Evolutionary conservation across 2,797 vertebrate species (phyloP).

Genomic region (Podargus strigoides): DNA sequence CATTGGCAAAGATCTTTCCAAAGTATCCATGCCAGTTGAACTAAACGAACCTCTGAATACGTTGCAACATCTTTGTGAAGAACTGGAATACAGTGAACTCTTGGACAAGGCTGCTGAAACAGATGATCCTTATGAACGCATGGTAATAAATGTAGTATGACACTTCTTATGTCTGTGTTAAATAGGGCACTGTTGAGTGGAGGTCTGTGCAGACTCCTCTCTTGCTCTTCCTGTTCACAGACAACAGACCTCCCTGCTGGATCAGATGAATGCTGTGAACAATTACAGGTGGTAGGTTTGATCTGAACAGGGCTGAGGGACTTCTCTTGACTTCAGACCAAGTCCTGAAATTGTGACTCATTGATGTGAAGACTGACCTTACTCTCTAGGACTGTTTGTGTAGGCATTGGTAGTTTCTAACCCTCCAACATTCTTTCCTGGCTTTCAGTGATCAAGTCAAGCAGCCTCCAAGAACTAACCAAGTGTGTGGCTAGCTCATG

Average conservation of each 20-base stretch:
- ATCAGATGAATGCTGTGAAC: not conserved
- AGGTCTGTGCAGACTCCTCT: not conserved
- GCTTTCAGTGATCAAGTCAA: not conserved
- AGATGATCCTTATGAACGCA: conserved; percentile 92
- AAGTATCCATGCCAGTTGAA: conserved; percentile 99
- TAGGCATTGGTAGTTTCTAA: not conserved
- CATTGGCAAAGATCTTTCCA: conserved; percentile 97
- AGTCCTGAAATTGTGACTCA: not conserved
- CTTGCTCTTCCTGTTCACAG: not conserved
- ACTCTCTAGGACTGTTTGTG: not conserved
- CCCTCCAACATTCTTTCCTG: not conserved
- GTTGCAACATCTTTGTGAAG: conserved; percentile 97
- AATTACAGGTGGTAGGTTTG: not conserved
- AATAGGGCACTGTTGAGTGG: not conserved
- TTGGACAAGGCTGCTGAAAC: conserved; percentile 95
- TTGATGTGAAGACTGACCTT: not conserved
- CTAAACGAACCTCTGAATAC: conserved; percentile 98
- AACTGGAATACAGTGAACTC: conserved; percentile 97
- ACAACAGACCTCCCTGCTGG: not conserved
- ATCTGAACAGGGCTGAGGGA: not conserved
- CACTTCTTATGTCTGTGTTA: not conserved
- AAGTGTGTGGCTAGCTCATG: not conserved
- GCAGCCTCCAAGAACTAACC: not conserved
- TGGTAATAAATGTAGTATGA: conserved; percentile 78
- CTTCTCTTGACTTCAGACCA: not conserved